phyloP scores from a whole-genome alignment of 2,797 vertebrate genomes.

The Malurus splendens region DNA sequence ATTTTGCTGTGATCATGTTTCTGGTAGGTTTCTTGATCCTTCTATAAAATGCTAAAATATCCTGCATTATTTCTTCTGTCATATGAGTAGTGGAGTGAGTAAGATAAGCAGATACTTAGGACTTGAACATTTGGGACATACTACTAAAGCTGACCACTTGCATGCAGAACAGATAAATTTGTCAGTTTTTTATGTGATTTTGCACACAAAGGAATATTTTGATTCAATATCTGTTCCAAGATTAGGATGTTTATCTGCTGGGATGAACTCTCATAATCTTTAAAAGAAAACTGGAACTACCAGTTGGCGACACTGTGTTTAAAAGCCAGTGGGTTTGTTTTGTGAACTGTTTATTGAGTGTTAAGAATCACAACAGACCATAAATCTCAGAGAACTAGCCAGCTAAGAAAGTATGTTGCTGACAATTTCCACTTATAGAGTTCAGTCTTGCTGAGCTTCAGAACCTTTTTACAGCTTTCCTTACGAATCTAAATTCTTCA shows the following conservation, averaged over 20 bases:
- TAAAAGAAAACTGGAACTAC: not conserved
- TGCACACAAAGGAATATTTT: not conserved
- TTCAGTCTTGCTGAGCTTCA: not conserved
- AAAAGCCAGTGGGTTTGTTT: not conserved
- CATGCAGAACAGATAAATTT: not conserved
- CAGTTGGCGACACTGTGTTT: not conserved
- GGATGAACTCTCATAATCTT: not conserved
- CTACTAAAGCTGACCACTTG: not conserved
- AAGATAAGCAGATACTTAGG: not conserved
- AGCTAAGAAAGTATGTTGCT: not conserved
- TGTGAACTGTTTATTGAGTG: not conserved
- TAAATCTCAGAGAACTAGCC: not conserved
- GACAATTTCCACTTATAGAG: not conserved
- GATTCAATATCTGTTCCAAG: not conserved
- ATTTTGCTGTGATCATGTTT: slow-evolving; percentile 79
- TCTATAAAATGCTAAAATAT: not conserved
- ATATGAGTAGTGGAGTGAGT: not conserved
- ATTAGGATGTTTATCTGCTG: not conserved
- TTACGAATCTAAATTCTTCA: not conserved
- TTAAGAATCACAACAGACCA: not conserved
- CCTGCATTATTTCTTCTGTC: not conserved
- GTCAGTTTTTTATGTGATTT: not conserved
- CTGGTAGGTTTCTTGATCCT: slow-evolving; percentile 72
- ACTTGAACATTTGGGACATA: not conserved
- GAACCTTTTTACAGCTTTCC: not conserved